Evolutionary conservation across 1,140 invertebrate genomes (phyloP), one percentile per base, ranked within the genome.

Genomic region (Hycleus cichorii): DNA sequence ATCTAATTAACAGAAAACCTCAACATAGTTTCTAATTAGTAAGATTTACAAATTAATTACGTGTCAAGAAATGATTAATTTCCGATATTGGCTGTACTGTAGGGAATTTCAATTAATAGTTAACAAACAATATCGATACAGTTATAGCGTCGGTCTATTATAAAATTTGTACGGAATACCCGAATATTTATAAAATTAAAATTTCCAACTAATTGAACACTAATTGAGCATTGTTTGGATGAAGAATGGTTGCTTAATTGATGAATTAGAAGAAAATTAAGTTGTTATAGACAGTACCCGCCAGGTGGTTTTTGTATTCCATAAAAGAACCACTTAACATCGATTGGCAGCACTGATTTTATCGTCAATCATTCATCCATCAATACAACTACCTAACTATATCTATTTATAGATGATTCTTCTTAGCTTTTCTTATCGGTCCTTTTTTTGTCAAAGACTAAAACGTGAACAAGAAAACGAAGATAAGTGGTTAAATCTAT

Each of bases 1-100:
- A 53, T 53, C 40, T 53, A 53, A 53, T 53, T 53, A 53, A 53
- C 51, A 32, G 44, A 53, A 59, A 59, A 51, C 51, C 58, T 59
- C 50, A 59, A 54, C 58, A 47, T 47, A 52, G 44, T 42, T 48
- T 46, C 50, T 59, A 59, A 59, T 59, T 59, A 59, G 58, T 46
- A 43, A 47, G 51, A 50, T 59, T 59, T 59, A 59, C 58, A 59
- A 59, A 52, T 59, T 59, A 59, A 59, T 59, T 59, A 59, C 49
- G 50, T 46, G 49, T 59, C 58, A 59, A 49, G 49, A 59, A 54
- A 50, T 59, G 58, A 59, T 59, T 59, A 59, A 59, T 59, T 54
- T 59, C 48, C 52, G 50, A 47, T 42, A 39, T 39, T 25, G 39
- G 48, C 45, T 32, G 32, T 32, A 32, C 4, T 32, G 32, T 48